These are phyloP conservation scores for Tryphoninae sp. DNA, from an alignment of 2,888 invertebrate species.

Conservation along the genomic window DNA sequence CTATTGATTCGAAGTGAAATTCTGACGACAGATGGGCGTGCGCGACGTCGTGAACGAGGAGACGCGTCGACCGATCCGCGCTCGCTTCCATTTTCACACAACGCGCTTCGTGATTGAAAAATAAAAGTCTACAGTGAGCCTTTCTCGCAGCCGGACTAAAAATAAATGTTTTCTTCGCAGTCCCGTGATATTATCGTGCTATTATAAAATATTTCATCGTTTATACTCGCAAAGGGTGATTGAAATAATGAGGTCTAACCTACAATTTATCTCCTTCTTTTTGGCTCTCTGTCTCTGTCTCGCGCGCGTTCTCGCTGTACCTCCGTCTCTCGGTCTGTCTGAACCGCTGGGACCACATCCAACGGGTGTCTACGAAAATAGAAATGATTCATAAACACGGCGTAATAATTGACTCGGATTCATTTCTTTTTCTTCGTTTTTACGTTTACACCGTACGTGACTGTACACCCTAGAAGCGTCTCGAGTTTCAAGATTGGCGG, in stretches of 20 bases:
- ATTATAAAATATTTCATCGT: background rate
- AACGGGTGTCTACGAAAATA: slow-evolving; percentile 78
- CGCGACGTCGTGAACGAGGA: slow-evolving; percentile 64
- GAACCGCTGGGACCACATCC: slow-evolving; percentile 64
- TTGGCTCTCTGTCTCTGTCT: slow-evolving; percentile 47
- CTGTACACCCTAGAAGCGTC: background rate
- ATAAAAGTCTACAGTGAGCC: background rate
- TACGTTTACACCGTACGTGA: background rate
- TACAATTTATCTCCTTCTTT: slow-evolving; percentile 68
- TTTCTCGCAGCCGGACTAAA: background rate
- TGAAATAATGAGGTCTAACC: slow-evolving; percentile 69
- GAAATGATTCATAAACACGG: slow-evolving; percentile 76
- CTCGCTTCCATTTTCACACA: slow-evolving; percentile 2
- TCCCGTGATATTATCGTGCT: background rate
- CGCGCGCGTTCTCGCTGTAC: slow-evolving; percentile 42
- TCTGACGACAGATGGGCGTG: slow-evolving; percentile 75
- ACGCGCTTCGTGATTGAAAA: background rate
- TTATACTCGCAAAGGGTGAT: background rate
- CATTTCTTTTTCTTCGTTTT: slow-evolving; percentile 27
- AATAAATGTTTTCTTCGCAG: background rate
- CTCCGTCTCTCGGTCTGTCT: slow-evolving; percentile 33
- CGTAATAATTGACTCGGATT: slow-evolving; percentile 64
- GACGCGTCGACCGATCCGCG: slow-evolving; percentile 35
- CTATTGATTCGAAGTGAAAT: slow-evolving; percentile 74
- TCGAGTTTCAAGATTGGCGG: slow-evolving; percentile 24